Percentiles rank a stretch among this genome's conserved stretches.
Evolutionary conservation across 2,113 vertebrate species (phyloP).

Genomic region (Crotophaga sulcirostris): DNA sequence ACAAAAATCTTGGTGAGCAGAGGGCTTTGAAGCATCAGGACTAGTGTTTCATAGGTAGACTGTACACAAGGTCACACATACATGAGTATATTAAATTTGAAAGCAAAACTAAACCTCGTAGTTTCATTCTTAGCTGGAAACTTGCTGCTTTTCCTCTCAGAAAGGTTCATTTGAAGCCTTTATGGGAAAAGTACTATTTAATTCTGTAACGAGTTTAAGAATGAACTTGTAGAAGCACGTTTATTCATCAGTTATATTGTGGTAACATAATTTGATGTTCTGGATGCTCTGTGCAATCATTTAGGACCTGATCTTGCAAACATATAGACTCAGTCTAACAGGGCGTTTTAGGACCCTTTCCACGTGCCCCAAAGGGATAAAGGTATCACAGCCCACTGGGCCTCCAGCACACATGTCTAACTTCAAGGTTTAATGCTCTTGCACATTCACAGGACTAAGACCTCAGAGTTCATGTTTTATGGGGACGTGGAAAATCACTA

Average conservation of each 20-base stretch:
- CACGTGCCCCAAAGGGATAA: not conserved
- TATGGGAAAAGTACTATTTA: not conserved
- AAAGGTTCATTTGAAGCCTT: not conserved
- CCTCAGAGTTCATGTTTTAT: not conserved
- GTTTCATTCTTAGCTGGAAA: not conserved
- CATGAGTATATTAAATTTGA: accelerated
- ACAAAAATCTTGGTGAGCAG: accelerated
- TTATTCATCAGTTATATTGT: not conserved
- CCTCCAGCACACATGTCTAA: not conserved
- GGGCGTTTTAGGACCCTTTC: not conserved
- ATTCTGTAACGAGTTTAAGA: not conserved
- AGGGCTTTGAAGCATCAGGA: not conserved
- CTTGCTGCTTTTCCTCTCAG: not conserved
- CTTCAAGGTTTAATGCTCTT: not conserved
- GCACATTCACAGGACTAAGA: not conserved
- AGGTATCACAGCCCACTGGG: not conserved
- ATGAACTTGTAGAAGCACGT: not conserved
- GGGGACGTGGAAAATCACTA: not conserved
- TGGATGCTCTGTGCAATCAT: not conserved
- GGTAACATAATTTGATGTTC: not conserved
- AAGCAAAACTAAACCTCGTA: not conserved
- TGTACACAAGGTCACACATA: not conserved
- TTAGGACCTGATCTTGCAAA: not conserved
- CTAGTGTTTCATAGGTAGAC: not conserved
- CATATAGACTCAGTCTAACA: accelerated